A percentile compares a stretch with the other conserved stretches of the same genome.
Conservation (phyloP, 1,140 invertebrate genomes). For the Cherax quadricarinatus region DNA sequence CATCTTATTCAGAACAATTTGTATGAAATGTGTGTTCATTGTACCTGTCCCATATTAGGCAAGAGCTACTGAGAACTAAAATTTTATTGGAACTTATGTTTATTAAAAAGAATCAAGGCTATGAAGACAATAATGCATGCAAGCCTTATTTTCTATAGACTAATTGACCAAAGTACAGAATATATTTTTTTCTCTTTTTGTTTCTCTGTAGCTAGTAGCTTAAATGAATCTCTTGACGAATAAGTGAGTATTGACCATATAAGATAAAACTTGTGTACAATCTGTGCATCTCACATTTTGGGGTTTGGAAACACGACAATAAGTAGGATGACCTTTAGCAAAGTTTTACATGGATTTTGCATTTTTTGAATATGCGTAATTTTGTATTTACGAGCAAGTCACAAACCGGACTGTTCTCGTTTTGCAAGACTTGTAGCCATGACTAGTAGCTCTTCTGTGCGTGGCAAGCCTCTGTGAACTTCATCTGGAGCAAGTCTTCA, state of each 20-base stretch:
- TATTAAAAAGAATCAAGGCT: slow-evolving; percentile 38
- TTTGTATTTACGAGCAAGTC: slow-evolving; percentile 62
- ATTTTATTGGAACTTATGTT: slow-evolving; percentile 18
- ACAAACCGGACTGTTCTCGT: slow-evolving; percentile 59
- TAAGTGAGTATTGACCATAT: slow-evolving; percentile 55
- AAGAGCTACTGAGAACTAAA: slow-evolving; percentile 44
- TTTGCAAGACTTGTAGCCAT: slow-evolving; percentile 58
- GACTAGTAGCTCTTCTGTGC: slow-evolving; percentile 56
- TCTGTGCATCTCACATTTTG: slow-evolving; percentile 58
- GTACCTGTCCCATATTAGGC: slow-evolving; percentile 54
- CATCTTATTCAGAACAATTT: slow-evolving; percentile 35
- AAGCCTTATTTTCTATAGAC: slow-evolving; percentile 46
- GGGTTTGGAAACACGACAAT: slow-evolving; percentile 66
- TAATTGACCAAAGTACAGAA: slow-evolving; percentile 29
- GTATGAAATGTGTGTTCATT: slow-evolving; percentile 53
- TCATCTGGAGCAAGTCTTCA: slow-evolving; percentile 59
- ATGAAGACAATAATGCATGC: slow-evolving; percentile 50
- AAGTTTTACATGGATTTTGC: slow-evolving; percentile 65
- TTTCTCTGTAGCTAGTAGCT: slow-evolving; percentile 59
- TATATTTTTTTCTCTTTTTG: slow-evolving; percentile 45
- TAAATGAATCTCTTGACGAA: slow-evolving; percentile 49
- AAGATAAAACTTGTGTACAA: slow-evolving; percentile 52
- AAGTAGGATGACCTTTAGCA: slow-evolving; percentile 61
- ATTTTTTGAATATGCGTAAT: slow-evolving; percentile 67
- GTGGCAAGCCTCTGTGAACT: slow-evolving; percentile 56